phyloP scores from a whole-genome alignment of 2,888 invertebrate genomes.

The Sphaerophoria rueppellii region DNA sequence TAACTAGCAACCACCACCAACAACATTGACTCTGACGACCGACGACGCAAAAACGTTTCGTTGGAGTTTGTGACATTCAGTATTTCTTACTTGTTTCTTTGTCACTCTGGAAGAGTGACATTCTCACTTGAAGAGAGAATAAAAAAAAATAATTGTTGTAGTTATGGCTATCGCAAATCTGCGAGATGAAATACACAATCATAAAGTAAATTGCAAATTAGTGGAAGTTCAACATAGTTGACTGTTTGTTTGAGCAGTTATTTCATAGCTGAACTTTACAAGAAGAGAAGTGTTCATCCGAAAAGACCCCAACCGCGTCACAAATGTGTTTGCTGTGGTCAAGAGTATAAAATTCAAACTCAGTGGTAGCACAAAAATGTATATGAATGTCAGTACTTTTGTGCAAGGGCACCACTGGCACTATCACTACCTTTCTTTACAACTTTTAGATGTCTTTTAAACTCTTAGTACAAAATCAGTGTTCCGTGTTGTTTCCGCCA shows the following conservation, averaged over 20 bases:
- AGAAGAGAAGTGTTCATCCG: too few relatives aligned
- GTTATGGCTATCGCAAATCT: conserved; percentile 70
- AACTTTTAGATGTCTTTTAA: too few relatives aligned
- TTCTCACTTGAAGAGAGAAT: conserved; percentile 32
- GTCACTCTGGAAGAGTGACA: conserved; percentile 65
- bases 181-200: conserved; percentile 71
- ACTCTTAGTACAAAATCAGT: too few relatives aligned
- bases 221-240: conserved; percentile 63
- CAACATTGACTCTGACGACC: conserved; percentile 36
- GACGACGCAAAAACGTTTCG: conserved; percentile 2
- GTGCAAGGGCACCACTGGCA: too few relatives aligned
- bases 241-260: conserved; percentile 16
- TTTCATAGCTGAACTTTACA: conserved; percentile 41
- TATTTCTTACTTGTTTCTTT: conserved; percentile 51
- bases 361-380: too few relatives aligned
- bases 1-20: conserved; percentile 53
- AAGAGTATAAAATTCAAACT: too few relatives aligned
- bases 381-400: too few relatives aligned
- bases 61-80: conserved; percentile 21
- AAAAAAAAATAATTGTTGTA: conserved; percentile 60
- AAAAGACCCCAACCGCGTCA: too few relatives aligned
- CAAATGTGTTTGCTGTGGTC: too few relatives aligned
- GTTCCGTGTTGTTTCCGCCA: too few relatives aligned
- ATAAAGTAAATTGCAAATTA: conserved; percentile 74
- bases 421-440: too few relatives aligned